phyloP scores from a whole-genome alignment of 2,113 vertebrate species.

The Empidonax traillii region DNA sequence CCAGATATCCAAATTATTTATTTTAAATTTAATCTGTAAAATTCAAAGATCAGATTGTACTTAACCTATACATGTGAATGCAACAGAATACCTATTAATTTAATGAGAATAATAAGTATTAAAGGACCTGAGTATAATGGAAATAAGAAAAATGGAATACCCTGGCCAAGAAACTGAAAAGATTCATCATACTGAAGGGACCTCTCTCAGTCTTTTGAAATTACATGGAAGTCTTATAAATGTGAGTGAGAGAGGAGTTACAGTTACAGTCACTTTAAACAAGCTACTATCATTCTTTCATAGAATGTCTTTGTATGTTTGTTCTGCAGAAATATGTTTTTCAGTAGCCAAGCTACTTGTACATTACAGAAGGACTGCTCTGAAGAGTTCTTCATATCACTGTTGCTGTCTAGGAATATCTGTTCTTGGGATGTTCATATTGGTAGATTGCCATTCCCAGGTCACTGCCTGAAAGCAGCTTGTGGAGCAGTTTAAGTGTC shows the following conservation, averaged over 20 bases:
- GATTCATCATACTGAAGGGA: not conserved
- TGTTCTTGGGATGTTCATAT: not conserved
- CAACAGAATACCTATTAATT: not conserved
- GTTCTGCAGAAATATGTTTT: not conserved
- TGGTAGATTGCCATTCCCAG: not conserved
- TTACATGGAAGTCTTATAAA: not conserved
- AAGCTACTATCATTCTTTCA: not conserved
- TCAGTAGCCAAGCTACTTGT: not conserved
- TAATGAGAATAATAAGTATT: not conserved
- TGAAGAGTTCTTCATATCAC: rapidly evolving
- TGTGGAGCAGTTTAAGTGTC: not conserved
- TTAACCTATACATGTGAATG: not conserved
- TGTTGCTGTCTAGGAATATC: not conserved
- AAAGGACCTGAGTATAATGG: not conserved
- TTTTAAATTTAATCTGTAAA: not conserved
- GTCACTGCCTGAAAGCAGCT: not conserved
- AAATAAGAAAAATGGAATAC: not conserved
- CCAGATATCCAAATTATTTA: not conserved
- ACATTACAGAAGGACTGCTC: not conserved
- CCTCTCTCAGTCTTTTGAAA: not conserved
- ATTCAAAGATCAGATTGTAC: not conserved
- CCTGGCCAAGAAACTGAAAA: not conserved
- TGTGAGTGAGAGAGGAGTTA: not conserved
- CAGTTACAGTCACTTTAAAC: not conserved
- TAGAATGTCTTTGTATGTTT: not conserved